A percentile compares a stretch with the other conserved stretches of the same genome.
These are phyloP conservation scores for Etheostoma perlongum DNA, from an alignment of 2,797 vertebrate genomes.

Conservation along the genomic window DNA sequence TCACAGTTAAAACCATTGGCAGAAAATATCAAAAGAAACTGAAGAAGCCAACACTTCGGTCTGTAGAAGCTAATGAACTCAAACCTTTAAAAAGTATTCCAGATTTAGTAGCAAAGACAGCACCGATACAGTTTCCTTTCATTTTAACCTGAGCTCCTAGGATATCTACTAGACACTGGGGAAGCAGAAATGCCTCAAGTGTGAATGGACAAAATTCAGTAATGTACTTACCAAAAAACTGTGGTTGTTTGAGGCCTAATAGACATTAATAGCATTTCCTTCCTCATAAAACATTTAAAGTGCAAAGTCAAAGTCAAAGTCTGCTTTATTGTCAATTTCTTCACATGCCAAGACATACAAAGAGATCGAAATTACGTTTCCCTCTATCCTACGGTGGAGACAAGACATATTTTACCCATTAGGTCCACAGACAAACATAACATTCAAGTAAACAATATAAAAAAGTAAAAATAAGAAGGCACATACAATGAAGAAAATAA, in stretches of 20 bases:
- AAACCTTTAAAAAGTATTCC: background rate
- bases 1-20: slow-evolving; percentile 4
- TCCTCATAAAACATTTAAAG: background rate
- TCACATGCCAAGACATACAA: no score
- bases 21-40: background rate
- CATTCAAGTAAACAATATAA: no score
- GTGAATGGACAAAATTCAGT: background rate
- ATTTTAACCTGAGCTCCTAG: background rate
- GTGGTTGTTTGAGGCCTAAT: background rate
- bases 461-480: no score
- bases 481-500: no score
- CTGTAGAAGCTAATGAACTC: slow-evolving; percentile 4
- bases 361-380: no score
- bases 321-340: no score
- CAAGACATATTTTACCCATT: no score
- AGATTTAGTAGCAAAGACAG: background rate
- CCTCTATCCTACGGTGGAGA: no score
- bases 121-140: background rate
- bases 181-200: background rate
- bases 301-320: no score
- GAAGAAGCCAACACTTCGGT: background rate
- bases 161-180: background rate
- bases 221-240: background rate
- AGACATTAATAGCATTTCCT: background rate
- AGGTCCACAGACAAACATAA: no score